Base-by-base conservation (phyloP, 2,888 invertebrate species). In the Dione vanillae region DNA sequence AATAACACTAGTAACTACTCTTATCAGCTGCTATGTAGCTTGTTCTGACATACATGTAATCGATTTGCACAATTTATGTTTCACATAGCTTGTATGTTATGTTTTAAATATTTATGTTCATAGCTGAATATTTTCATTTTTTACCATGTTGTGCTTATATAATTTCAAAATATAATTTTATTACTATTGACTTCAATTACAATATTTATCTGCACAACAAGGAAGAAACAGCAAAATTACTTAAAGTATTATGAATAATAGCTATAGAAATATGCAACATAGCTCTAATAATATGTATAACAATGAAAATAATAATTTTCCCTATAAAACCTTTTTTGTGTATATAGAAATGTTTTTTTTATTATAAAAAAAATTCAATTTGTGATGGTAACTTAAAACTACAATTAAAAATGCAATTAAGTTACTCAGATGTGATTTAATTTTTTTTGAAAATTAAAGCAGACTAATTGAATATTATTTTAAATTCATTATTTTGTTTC, bases 1-100 rank as follows among this genome's bases (percentile, higher is more conserved):
- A 52, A 41, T 27, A 69, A 49, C 56, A 49, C 37, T 52, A 58
- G 14, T 11, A 49, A 45, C 10, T 41, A 58, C 14, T 37, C 69
- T 69, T 69, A 69, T 69, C 69, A 58, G 45, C n/a, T 56, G 49
- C 45, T 59, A 64, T 69, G 52, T 41, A 51, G 67, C 66, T 71
- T 73, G 68, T 59, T 67, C 20, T 56, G 56, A 56, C 37, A 45
- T 9, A 65, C 65, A 70, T 43, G 52, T 71, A 69, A 71, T 71
- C 16, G 19, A 41, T 67, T 65, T 56, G 54, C 14, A n/a, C 62
- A 64, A 51, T 37, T 52, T 37, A 64, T 47, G 19, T 51, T 37
- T 49, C 1, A 49, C 35, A 40, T 19, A 40, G 47, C 51, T 64
- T 40, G 27, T 16, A 49, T 64, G 6, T 59, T 14, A 27, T 61